phyloP scores from a whole-genome alignment of 1,140 invertebrate genomes.

The Penaeus japonicus region DNA sequence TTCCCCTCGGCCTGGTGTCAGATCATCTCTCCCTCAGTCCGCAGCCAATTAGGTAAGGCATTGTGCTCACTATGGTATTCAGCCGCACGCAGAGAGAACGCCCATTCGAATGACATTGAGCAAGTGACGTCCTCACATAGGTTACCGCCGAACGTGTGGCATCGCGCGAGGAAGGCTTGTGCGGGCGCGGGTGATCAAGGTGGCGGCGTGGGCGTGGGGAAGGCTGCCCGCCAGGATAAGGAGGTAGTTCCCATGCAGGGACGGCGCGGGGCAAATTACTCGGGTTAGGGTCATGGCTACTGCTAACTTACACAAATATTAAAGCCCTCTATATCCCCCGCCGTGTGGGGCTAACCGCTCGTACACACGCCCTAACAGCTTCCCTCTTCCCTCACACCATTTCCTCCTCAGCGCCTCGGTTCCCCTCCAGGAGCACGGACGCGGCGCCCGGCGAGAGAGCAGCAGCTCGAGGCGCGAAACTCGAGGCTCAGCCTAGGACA shows the following conservation, averaged over 20 bases:
- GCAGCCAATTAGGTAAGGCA: no score
- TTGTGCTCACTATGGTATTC: no score
- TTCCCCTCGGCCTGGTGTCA: no score
- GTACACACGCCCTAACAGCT: background rate
- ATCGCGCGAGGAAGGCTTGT: background rate
- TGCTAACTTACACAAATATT: background rate
- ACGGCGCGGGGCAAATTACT: conserved; percentile 1
- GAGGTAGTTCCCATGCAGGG: conserved; percentile 20
- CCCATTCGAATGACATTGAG: no score
- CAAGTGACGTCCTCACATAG: no score
- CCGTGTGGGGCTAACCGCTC: background rate
- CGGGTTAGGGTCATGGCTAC: background rate
- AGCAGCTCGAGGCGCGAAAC: no score
- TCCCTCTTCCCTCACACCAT: background rate
- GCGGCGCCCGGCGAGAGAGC: no score
- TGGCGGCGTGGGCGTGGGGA: background rate
- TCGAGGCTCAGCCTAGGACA: no score
- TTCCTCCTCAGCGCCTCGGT: background rate
- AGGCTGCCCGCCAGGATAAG: background rate
- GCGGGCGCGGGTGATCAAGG: background rate
- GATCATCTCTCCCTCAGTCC: no score
- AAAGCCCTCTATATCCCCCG: background rate
- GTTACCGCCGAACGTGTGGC: background rate
- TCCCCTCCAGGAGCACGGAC: no score
- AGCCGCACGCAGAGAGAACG: no score